Base-by-base conservation (phyloP, 2,797 vertebrate genomes). In the Triplophysa yarkandensis region DNA sequence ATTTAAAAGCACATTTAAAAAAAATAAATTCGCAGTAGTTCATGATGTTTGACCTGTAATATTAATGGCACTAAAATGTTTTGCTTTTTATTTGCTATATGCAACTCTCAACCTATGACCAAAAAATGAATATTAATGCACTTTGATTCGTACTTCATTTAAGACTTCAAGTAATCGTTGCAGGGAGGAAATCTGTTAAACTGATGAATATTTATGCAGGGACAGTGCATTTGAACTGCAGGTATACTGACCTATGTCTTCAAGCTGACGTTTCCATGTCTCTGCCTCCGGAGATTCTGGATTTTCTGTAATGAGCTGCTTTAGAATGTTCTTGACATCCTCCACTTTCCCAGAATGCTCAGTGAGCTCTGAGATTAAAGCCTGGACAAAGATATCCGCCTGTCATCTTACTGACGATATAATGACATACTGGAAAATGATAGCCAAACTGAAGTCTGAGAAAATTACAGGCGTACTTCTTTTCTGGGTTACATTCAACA, bases 271-370 rank as follows among this genome's bases (percentile, higher is more conserved):
- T 84, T 91, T 96, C 97, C 97, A 99, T 70, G 84, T 90, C 65
- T 91, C 92, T 17, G 93, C 93, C 88, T 99, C 98, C 2, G 95
- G 95, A 39, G 96, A 96, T 74, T 95, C 94, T 0, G 96, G 95
- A 48, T 96, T 94, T 79, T 94, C 93, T 71, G 89, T 85, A 16
- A 99, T 89, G 77, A 99, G 91, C 80, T 88, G 93, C 84, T 92
- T 92, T 78, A 99, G 87, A 0, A 89, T 88, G 81, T 88, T 91
- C 84, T 96, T 98, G 70, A 96, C 91, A 80, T 95, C 94, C 84
- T 98, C 94, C 66, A 99, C 93, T 89, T 92, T 95, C 76, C 86
- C 93, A 28, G 94, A 92, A 82, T 94, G 94, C 84, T 98, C 94
- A 3, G 94, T 87, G 83, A 99, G 87, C 86, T 99, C 96, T 43